phyloP scores from a whole-genome alignment of 2,113 vertebrate species.

The Ivindomyrus marchei region DNA sequence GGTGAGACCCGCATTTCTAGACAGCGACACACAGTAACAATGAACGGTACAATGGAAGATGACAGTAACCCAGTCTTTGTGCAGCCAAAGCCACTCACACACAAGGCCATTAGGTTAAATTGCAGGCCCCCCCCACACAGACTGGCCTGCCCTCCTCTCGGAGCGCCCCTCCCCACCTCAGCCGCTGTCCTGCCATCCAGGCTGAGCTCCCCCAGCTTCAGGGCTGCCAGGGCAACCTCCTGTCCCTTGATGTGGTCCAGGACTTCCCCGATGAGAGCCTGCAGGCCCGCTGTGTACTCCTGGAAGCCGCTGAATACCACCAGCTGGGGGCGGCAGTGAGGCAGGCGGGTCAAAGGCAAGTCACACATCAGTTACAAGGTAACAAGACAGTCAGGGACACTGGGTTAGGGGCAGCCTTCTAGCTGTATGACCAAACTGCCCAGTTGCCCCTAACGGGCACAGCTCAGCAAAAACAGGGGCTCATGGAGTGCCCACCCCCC shows the following conservation, averaged over 20 bases:
- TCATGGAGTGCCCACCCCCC: neutral
- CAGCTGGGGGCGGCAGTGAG: constrained; percentile 59
- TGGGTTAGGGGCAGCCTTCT: neutral
- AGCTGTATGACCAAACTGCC: neutral
- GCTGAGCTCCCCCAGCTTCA: constrained; percentile 80
- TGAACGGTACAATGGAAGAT: neutral
- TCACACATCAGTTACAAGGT: neutral
- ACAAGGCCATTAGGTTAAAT: neutral
- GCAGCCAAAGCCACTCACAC: neutral
- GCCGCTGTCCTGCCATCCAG: constrained; percentile 70
- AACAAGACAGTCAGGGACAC: neutral
- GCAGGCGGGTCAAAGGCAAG: neutral
- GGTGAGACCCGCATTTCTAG: neutral
- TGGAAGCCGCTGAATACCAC: constrained; percentile 80
- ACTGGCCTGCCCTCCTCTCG: neutral
- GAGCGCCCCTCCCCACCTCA: constrained; percentile 54
- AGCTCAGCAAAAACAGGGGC: too few relatives aligned
- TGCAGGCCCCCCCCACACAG: neutral
- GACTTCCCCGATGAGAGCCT: constrained; percentile 74
- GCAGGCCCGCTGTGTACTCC: constrained; percentile 75
- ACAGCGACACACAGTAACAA: neutral
- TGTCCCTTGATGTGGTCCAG: constrained; percentile 81
- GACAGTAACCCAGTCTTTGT: neutral
- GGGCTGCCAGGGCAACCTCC: constrained; percentile 71
- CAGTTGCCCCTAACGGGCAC: neutral